Base-by-base conservation (phyloP, 2,888 invertebrate genomes). In the Nipponacmea schrenckii region DNA sequence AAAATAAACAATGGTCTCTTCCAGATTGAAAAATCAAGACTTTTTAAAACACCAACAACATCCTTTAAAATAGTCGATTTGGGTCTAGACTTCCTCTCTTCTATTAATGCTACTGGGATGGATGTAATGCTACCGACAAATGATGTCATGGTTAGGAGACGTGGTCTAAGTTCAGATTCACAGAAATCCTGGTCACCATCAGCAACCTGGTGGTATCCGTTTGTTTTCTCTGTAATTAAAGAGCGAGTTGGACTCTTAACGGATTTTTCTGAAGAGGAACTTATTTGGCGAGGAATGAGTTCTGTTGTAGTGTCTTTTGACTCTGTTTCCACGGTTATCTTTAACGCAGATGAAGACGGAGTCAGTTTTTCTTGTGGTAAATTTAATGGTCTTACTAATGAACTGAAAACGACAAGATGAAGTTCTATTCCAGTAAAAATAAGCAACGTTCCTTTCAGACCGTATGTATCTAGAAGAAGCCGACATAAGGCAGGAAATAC, bases 381-480 rank as follows among this genome's bases (percentile, higher is more conserved):
- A 8, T 66, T 24, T 14, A 74, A 67, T 0, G 76, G 76, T 62
- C 76, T 46, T 50, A 74, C n/a, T 7, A 76, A 44, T 7, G 63
- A 66, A 14, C 68, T 66, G 4, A 68, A 73, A 14, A 70, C 70
- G 26, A 73, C 26, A 46, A 64, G 17, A 7, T 76, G 67, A 2
- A 74, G 50, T 31, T 76, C 62, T 10, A 76, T 56, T 3, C 68
- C 74, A 1, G 64, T 62, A 8, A 70, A 66, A 5, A 76, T 14
- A 4, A 76, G 68, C n/a, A 72, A 66, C 1, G 76, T 68, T 8
- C 76, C 76, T 8, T 69, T 67, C 15, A 72, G 17, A 0, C 76
- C 72, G 62, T 45, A 76, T 2, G 44, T 4, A 14, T 31, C 20
- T 8, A 70, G 27, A n/a, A 76, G 45, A 67, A 26, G 31, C 14